Percentiles rank a stretch among this genome's conserved stretches.
These are phyloP conservation scores for Diplodus puntazzo DNA, from an alignment of 2,797 vertebrate species.

Conservation along the genomic window DNA sequence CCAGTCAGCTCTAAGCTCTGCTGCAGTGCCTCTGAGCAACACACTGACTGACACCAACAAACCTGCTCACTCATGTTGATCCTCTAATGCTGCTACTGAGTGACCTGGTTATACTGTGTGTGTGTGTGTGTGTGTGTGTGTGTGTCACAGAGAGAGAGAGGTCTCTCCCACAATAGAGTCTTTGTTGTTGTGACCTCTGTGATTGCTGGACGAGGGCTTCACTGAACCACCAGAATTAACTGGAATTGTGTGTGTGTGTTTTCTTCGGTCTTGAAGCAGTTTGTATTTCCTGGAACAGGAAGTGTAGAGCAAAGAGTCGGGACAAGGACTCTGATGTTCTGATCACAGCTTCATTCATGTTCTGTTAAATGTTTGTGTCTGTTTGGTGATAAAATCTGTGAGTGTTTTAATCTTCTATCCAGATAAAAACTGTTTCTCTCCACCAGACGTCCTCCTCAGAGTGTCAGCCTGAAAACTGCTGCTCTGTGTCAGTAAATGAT, in stretches of 20 bases:
- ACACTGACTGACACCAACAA: neutral
- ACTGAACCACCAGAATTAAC: slow-evolving; percentile 57
- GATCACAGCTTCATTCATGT: neutral
- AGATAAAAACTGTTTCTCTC: too few relatives aligned
- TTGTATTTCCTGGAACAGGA: too few relatives aligned
- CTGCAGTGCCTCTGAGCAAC: slow-evolving; percentile 18
- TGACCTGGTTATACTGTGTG: slow-evolving; percentile 38
- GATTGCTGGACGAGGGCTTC: slow-evolving; percentile 46
- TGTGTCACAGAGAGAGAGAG: slow-evolving; percentile 21
- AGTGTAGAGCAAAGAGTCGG: neutral
- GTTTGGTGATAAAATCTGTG: too few relatives aligned
- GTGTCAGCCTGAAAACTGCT: too few relatives aligned
- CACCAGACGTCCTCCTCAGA: too few relatives aligned
- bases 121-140: slow-evolving; percentile 35
- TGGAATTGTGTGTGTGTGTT: slow-evolving; percentile 50
- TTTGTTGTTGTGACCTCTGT: slow-evolving; percentile 66
- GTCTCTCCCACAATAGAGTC: slow-evolving; percentile 52
- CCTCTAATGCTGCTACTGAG: slow-evolving; percentile 9
- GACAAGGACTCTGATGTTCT: neutral
- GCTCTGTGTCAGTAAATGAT: too few relatives aligned
- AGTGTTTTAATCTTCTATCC: too few relatives aligned
- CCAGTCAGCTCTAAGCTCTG: neutral
- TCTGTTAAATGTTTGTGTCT: too few relatives aligned
- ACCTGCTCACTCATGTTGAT: neutral
- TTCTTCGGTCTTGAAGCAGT: neutral